phyloP scores from a whole-genome alignment of 1,140 invertebrate species.

The Lasaia peninsularis region DNA sequence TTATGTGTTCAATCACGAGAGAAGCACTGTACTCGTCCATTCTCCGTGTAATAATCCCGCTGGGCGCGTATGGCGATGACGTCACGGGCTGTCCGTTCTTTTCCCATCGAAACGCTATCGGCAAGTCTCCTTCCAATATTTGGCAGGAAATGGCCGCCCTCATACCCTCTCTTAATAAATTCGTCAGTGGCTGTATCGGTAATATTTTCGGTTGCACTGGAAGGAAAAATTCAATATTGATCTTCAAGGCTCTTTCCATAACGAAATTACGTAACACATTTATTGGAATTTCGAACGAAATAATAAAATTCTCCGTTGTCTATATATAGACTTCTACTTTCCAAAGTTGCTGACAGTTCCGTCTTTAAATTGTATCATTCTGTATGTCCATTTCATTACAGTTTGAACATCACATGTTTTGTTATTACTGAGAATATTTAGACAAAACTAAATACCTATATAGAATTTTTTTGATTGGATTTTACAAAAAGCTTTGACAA shows the following conservation, averaged over 20 bases:
- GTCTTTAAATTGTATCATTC: too few species aligned
- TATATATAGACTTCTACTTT: too few species aligned
- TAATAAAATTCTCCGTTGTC: too few species aligned
- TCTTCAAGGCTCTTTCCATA: conserved; percentile 24
- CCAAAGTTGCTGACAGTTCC: too few species aligned
- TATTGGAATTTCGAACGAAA: too few species aligned
- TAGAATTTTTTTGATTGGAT: too few species aligned
- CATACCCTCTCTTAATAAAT: conserved; percentile 92
- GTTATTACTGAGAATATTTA: too few species aligned
- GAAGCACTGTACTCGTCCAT: conserved; percentile 93
- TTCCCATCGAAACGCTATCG: conserved; percentile 92
- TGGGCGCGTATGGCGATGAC: conserved; percentile 71
- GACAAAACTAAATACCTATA: too few species aligned
- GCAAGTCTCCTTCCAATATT: conserved; percentile 95
- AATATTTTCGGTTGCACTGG: conserved; percentile 92
- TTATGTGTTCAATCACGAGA: conserved; percentile 91
- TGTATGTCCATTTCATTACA: too few species aligned
- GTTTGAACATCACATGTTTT: too few species aligned
- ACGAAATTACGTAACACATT: conserved; percentile 10
- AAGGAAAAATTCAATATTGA: conserved; percentile 31
- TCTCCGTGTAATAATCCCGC: conserved; percentile 79
- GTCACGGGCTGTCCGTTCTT: conserved; percentile 84
- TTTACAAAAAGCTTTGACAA: too few species aligned
- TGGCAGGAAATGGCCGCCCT: conserved; percentile 94
- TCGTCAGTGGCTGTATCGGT: conserved; percentile 89